A percentile compares a stretch with the other conserved stretches of the same genome.
phyloP scores from a whole-genome alignment of 1,140 invertebrate species.

The Arctopsyche grandis region DNA sequence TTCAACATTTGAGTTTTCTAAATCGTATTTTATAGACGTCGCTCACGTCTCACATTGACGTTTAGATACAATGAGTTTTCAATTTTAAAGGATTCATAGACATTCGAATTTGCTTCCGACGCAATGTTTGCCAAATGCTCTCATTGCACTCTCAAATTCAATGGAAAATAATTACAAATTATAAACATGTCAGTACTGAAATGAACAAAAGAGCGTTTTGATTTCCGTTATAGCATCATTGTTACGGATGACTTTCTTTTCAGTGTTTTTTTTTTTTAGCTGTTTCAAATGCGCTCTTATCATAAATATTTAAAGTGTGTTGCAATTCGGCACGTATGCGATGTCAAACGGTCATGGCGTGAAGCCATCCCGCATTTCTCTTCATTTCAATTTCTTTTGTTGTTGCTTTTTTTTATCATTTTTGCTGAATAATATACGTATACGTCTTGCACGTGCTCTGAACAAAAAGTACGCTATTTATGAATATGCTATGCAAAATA shows the following conservation, averaged over 20 bases:
- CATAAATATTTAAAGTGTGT: background rate
- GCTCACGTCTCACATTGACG: background rate
- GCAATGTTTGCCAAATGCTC: no score
- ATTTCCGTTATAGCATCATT: no score
- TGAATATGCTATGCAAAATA: conserved; percentile 9
- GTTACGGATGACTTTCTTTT: no score
- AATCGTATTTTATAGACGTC: conserved; percentile 7
- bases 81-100: no score
- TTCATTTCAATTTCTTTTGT: conserved; percentile 38
- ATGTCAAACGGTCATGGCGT: conserved; percentile 19
- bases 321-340: background rate
- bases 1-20: conserved; percentile 15
- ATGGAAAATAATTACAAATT: no score
- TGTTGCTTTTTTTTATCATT: background rate
- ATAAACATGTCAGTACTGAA: no score
- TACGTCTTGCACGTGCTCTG: background rate
- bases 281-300: background rate
- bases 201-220: no score
- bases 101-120: no score
- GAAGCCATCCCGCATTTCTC: conserved; percentile 33
- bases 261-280: background rate
- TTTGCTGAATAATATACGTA: background rate
- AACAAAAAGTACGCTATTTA: background rate
- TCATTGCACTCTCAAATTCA: no score
- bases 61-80: no score